A percentile compares a stretch with the other conserved stretches of the same genome.
These are phyloP conservation scores for Drosophila rubida DNA, from an alignment of 2,888 invertebrate genomes.

Conservation along the genomic window DNA sequence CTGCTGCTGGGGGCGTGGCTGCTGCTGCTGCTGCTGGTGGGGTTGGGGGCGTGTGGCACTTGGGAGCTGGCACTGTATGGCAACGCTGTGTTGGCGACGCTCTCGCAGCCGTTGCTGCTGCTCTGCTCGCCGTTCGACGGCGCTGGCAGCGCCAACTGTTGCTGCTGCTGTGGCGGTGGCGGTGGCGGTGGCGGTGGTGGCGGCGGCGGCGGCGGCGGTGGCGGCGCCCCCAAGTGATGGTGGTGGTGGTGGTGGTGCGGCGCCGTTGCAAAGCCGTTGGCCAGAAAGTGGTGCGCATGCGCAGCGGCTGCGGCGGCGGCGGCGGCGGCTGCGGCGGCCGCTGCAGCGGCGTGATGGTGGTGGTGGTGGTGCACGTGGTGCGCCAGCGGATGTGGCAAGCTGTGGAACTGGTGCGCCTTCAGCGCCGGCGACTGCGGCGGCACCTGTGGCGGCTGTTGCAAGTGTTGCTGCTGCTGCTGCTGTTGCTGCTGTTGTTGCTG, in stretches of 20 bases:
- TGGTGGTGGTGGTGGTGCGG: slow-evolving; percentile 38
- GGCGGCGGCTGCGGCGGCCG: slow-evolving; percentile 51
- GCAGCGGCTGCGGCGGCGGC: slow-evolving; percentile 48
- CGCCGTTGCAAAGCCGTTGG: slow-evolving; percentile 42
- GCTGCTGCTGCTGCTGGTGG: slow-evolving; percentile 63
- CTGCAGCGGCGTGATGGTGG: slow-evolving; percentile 48
- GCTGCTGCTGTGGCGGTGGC: slow-evolving; percentile 31
- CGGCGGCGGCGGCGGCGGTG: slow-evolving; percentile 21
- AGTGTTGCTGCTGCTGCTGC: slow-evolving; percentile 43
- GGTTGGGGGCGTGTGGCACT: slow-evolving; percentile 65
- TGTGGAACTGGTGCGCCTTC: slow-evolving; percentile 58
- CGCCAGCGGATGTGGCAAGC: slow-evolving; percentile 61
- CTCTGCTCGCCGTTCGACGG: slow-evolving; percentile 27
- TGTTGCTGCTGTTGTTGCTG: slow-evolving; percentile 42
- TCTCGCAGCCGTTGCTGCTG: slow-evolving; percentile 45
- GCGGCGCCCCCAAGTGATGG: slow-evolving; percentile 30
- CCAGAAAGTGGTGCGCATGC: slow-evolving; percentile 54
- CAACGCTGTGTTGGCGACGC: not conserved
- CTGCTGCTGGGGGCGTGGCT: slow-evolving; percentile 43
- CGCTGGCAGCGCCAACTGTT: slow-evolving; percentile 38
- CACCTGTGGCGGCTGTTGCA: slow-evolving; percentile 16
- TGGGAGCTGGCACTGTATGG: slow-evolving; percentile 48
- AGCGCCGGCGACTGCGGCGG: slow-evolving; percentile 27
- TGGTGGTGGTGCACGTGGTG: slow-evolving; percentile 57
- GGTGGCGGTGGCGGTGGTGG: slow-evolving; percentile 15